phyloP scores from a whole-genome alignment of 92 coral and sea anemone genomes.

The Porites lobata region DNA sequence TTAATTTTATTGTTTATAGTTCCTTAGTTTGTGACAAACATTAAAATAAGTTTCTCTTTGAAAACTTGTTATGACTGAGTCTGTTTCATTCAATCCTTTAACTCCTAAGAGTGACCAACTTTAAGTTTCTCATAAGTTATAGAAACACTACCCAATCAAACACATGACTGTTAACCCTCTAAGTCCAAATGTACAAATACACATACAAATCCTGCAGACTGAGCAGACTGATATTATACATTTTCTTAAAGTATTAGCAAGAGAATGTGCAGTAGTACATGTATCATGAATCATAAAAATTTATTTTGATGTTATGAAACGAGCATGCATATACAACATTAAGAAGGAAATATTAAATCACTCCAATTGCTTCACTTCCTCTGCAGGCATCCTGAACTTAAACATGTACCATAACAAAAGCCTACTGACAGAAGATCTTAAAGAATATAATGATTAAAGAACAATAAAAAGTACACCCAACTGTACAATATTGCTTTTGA shows the following conservation, averaged over 20 bases:
- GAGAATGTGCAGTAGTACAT: constrained; percentile 2
- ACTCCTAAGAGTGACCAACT: constrained; percentile 19
- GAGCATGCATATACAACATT: too few species aligned
- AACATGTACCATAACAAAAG: too few species aligned
- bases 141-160: constrained; percentile 11
- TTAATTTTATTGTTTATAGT: too few species aligned
- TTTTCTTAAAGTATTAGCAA: constrained; percentile 6
- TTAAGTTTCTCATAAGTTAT: neutral
- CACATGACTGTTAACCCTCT: constrained; percentile 6
- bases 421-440: too few species aligned
- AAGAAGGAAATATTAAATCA: neutral
- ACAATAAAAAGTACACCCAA: neutral
- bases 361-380: constrained; percentile 17
- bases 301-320: too few species aligned
- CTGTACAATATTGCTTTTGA: neutral
- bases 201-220: neutral
- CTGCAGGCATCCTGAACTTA: neutral
- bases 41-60: neutral
- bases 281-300: too few species aligned
- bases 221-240: constrained; percentile 10
- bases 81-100: constrained; percentile 14
- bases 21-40: too few species aligned
- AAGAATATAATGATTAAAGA: too few species aligned
- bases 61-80: constrained; percentile 12
- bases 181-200: constrained; percentile 7